A percentile compares a stretch with the other conserved stretches of the same genome.
Evolutionary conservation across 2,888 invertebrate genomes (phyloP).

Genomic region (Thecophora atra): DNA sequence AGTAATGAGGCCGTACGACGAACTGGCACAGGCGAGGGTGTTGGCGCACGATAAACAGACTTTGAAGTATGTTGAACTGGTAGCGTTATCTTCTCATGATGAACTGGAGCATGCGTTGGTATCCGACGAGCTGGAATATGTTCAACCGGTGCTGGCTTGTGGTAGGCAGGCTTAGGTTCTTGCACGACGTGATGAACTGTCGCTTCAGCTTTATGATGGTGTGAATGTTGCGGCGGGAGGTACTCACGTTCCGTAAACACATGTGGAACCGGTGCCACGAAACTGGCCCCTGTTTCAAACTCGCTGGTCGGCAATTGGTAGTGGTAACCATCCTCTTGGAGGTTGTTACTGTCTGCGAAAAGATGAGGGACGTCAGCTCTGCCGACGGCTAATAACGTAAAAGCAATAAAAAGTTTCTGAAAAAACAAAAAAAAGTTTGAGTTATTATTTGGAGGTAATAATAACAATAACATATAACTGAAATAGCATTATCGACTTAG

Average conservation of each 20-base stretch:
- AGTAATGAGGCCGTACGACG: constrained; percentile 29
- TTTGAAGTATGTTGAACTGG: constrained; percentile 11
- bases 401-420: constrained; percentile 57
- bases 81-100: background rate
- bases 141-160: background rate
- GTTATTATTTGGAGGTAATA: background rate
- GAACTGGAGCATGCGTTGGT: constrained; percentile 8
- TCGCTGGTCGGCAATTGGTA: constrained; percentile 48
- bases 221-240: constrained; percentile 35
- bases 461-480: too few relatives aligned
- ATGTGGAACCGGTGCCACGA: constrained; percentile 50
- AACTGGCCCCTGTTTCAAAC: constrained; percentile 38
- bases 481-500: too few relatives aligned
- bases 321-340: constrained; percentile 60
- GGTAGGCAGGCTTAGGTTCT: constrained; percentile 15
- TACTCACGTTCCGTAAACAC: constrained; percentile 35
- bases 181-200: constrained; percentile 3
- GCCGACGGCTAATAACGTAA: constrained; percentile 58
- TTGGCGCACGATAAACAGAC: constrained; percentile 14
- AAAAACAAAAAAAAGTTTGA: constrained; percentile 33
- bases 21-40: constrained; percentile 27
- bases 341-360: constrained; percentile 56
- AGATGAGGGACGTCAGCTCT: constrained; percentile 60
- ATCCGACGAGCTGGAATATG: constrained; percentile 13
- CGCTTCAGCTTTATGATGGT: constrained; percentile 12